Evolutionary conservation across 2,797 vertebrate species (phyloP).

Genomic region (Galago senegalensis): DNA sequence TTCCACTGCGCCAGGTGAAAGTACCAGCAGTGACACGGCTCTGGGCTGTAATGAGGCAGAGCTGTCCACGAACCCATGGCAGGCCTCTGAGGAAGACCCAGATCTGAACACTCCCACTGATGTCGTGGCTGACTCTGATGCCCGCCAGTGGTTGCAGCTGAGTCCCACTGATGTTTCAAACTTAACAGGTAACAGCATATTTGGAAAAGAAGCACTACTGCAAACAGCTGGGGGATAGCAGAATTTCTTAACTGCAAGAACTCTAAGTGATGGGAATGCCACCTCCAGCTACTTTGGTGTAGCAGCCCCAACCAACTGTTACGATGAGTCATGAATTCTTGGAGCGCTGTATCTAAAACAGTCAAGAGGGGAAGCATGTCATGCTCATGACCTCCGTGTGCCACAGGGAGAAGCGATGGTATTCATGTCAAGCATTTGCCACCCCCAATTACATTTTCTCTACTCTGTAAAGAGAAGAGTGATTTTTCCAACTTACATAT

Average conservation of each 20-base stretch:
- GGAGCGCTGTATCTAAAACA: background rate
- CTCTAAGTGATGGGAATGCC: background rate
- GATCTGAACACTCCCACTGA: slow-evolving; percentile 93
- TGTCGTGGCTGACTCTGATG: slow-evolving; percentile 91
- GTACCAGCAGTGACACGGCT: slow-evolving; percentile 94
- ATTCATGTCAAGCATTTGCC: background rate
- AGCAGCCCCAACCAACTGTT: background rate
- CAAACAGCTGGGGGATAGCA: background rate
- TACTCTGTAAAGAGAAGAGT: slow-evolving; percentile 10
- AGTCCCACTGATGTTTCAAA: slow-evolving; percentile 93
- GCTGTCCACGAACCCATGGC: slow-evolving; percentile 91
- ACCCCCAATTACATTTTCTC: background rate
- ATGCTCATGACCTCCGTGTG: background rate
- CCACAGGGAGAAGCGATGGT: background rate
- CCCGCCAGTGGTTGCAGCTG: slow-evolving; percentile 93
- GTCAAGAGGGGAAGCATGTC: background rate
- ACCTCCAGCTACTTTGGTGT: background rate
- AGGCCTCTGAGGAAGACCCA: slow-evolving; percentile 93
- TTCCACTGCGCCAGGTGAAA: slow-evolving; percentile 92
- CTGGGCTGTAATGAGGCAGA: slow-evolving; percentile 94
- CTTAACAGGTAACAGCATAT: slow-evolving; percentile 93
- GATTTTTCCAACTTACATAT: slow-evolving; percentile 20
- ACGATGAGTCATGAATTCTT: background rate
- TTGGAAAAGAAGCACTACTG: background rate
- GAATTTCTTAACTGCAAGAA: background rate